Evolutionary conservation across 2,113 vertebrate genomes (phyloP).

Genomic region (Ardeotis arabs): DNA sequence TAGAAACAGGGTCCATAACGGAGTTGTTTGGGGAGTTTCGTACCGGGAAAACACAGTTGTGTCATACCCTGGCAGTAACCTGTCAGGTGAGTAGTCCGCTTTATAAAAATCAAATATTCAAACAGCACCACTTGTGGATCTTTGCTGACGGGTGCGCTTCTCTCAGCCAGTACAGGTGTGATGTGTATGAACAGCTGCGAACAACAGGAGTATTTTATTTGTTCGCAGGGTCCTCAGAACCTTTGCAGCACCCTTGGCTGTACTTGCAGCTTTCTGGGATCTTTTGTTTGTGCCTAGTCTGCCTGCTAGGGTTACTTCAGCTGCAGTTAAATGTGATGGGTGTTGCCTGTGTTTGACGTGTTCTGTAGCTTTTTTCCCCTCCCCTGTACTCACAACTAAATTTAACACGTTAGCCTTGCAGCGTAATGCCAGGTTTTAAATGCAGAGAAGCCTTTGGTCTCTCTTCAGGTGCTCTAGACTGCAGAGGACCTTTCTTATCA

Average conservation of each 20-base stretch:
- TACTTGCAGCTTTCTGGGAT: neutral
- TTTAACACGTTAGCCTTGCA: no score
- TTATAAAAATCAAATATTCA: fast-evolving
- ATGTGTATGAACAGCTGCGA: neutral
- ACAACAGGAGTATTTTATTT: neutral
- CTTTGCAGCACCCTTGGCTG: neutral
- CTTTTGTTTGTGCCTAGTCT: neutral
- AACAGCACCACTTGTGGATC: no score
- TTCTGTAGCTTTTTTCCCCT: no score
- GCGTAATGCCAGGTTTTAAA: neutral
- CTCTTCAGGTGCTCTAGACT: neutral
- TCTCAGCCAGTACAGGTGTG: neutral
- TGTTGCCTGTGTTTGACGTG: neutral
- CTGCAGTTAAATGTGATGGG: neutral
- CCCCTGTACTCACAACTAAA: neutral
- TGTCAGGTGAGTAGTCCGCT: conserved; percentile 84
- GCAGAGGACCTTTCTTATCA: neutral
- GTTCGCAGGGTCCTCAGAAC: neutral
- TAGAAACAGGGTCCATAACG: conserved; percentile 98
- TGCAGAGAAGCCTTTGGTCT: neutral
- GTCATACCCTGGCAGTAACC: conserved; percentile 95
- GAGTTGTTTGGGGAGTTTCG: conserved; percentile 98
- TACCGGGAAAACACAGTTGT: conserved; percentile 96
- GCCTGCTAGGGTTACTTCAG: neutral
- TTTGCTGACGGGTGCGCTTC: neutral